These are phyloP conservation scores for Carassius carassius DNA, from an alignment of 2,113 vertebrate genomes.

Conservation along the genomic window DNA sequence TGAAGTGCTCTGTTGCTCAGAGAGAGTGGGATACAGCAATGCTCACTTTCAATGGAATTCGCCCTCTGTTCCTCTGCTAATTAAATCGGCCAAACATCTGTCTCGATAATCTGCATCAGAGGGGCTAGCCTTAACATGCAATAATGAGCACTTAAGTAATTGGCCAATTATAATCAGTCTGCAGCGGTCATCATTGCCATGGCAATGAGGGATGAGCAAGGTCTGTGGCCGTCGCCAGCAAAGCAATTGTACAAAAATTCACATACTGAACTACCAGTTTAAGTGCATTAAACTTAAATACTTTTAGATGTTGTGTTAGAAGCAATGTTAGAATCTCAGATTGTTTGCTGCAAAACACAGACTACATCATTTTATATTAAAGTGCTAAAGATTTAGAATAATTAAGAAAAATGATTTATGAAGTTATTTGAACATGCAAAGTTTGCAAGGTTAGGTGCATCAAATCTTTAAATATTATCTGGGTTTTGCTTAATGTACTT, in stretches of 20 bases:
- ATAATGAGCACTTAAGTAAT: conserved; percentile 55
- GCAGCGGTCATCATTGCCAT: neutral
- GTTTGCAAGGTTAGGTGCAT: too few relatives aligned
- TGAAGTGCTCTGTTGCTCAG: neutral
- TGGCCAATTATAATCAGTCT: conserved; percentile 58
- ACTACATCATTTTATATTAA: neutral
- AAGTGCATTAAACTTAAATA: neutral
- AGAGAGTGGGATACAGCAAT: neutral
- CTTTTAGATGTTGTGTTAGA: neutral
- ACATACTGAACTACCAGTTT: neutral
- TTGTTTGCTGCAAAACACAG: neutral
- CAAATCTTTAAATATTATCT: too few relatives aligned
- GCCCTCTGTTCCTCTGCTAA: conserved; percentile 19
- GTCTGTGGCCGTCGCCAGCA: neutral
- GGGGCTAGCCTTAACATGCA: conserved; percentile 25
- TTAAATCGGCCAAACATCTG: conserved; percentile 35
- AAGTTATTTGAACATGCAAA: too few relatives aligned
- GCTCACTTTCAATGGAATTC: conserved; percentile 10
- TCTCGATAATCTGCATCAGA: conserved; percentile 30
- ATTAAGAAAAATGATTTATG: too few relatives aligned
- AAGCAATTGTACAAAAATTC: neutral
- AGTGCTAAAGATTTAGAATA: too few relatives aligned
- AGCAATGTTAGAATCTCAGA: neutral
- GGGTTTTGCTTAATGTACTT: too few relatives aligned
- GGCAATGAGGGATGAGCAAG: neutral